Conservation (phyloP, 2,797 vertebrate genomes). For the Emydoidea blandingii region DNA sequence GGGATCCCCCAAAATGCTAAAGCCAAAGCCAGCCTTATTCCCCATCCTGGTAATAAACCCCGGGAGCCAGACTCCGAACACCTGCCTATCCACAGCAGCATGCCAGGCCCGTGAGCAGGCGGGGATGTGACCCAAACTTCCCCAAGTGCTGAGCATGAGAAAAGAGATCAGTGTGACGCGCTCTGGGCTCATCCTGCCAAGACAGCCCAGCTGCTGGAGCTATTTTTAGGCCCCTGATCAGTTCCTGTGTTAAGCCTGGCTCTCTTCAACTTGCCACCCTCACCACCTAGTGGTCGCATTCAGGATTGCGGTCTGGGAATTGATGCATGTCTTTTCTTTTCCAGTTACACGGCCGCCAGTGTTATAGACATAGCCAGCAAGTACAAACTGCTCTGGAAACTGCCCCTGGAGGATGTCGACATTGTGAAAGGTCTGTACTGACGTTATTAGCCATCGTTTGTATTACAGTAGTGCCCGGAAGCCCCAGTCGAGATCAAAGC, state of each 20-base stretch:
- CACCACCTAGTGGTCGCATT: background rate
- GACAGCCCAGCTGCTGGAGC: background rate
- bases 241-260: background rate
- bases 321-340: background rate
- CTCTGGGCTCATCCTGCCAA: background rate
- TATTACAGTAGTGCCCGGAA: background rate
- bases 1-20: background rate
- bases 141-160: background rate
- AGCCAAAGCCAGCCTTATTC: background rate
- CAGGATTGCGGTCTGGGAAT: too few relatives aligned
- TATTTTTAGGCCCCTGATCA: background rate
- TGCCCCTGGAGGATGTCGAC: constrained; percentile 93
- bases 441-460: background rate
- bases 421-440: constrained; percentile 91
- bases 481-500: background rate
- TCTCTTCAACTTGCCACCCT: background rate
- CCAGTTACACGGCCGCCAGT: constrained; percentile 94
- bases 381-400: constrained; percentile 98
- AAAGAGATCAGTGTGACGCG: background rate
- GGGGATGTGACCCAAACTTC: background rate
- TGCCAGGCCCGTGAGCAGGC: background rate
- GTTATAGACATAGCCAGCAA: constrained; percentile 97
- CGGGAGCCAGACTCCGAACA: background rate
- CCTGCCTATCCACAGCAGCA: too few relatives aligned
- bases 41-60: background rate